Conservation (phyloP, 2,888 invertebrate species). For the Hyposoter didymator region DNA sequence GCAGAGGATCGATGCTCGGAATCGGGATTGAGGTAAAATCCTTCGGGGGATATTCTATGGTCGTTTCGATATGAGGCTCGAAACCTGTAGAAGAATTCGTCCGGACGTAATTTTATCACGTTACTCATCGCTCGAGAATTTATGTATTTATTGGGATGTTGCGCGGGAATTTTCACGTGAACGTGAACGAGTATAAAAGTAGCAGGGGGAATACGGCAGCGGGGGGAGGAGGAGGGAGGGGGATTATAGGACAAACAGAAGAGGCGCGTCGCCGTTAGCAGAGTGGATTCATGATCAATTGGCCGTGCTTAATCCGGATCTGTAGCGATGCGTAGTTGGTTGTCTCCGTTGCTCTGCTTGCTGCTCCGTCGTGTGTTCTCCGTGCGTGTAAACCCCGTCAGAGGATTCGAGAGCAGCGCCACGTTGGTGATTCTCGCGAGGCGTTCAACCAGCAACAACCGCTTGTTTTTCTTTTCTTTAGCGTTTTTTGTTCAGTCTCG, state of each 20-base stretch:
- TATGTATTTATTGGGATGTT: conserved; percentile 44
- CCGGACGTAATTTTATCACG: conserved; percentile 28
- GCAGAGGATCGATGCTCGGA: neutral
- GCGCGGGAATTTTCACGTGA: conserved; percentile 38
- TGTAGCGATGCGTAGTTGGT: conserved; percentile 55
- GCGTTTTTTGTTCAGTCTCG: neutral
- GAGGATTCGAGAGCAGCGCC: conserved; percentile 27
- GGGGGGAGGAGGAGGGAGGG: conserved; percentile 54
- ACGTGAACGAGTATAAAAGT: conserved; percentile 18
- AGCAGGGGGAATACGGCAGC: neutral
- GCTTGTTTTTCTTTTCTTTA: neutral
- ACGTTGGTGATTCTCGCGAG: conserved; percentile 69
- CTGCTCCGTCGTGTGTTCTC: neutral
- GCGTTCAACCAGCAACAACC: conserved; percentile 16
- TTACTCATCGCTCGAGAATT: conserved; percentile 7
- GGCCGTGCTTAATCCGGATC: conserved; percentile 82
- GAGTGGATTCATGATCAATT: conserved; percentile 83
- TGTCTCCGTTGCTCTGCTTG: neutral
- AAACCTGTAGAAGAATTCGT: conserved; percentile 31
- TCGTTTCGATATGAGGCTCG: neutral
- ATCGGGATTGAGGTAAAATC: neutral
- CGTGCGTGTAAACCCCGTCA: neutral
- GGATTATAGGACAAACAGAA: conserved; percentile 78
- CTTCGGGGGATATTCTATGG: neutral
- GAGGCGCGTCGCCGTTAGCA: conserved; percentile 77